Evolutionary conservation across 2,888 invertebrate genomes (phyloP), one percentile per base, ranked within the genome.

Genomic region (Cosmia pyralina): DNA sequence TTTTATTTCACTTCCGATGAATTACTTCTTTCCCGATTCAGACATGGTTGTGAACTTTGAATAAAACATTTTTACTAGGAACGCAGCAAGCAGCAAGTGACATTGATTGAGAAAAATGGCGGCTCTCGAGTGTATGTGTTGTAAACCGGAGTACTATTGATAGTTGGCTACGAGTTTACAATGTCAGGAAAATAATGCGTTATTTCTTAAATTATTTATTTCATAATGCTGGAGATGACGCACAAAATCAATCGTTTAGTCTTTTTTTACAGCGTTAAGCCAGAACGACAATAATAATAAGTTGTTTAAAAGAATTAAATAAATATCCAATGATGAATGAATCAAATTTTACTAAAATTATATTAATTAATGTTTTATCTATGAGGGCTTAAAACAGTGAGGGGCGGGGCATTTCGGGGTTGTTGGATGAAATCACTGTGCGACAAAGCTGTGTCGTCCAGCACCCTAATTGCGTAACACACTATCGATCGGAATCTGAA

Each of bases 61-160:
- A 81, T 81, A 81, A 81, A 82, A 81, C 81, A 81, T 81, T 74
- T 81, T 34, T 75, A 67, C 74, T 69, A 62, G 28, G 71, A 75
- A 72, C 59, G 69, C 69, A 72, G 81, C 78, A 78, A 77, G 69
- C 69, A 69, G 81, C 74, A 79, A 72, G 74, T 78, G 79, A 78
- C 81, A 82, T 78, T 81, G 75, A 74, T 78, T 70, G 57, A 78
- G 83, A 82, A 75, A 82, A 82, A 81, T 81, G 53, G 81, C 17
- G 44, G 64, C 22, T 50, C 57, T 46, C 8, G 52, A 66, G 55
- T 62, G 62, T 44, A 68, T 67, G 52, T 64, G 67, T 57, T 53
- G 63, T 53, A n/a, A 66, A 66, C n/a, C 28, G 48, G 57, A 64
- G 46, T 44, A 63, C 38, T 62, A 75, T 70, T 59, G 53, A 81